Percentiles rank a stretch among this genome's conserved stretches.
These are phyloP conservation scores for Sinocyclocheilus rhinocerous DNA, from an alignment of 2,113 vertebrate genomes.

Conservation along the genomic window DNA sequence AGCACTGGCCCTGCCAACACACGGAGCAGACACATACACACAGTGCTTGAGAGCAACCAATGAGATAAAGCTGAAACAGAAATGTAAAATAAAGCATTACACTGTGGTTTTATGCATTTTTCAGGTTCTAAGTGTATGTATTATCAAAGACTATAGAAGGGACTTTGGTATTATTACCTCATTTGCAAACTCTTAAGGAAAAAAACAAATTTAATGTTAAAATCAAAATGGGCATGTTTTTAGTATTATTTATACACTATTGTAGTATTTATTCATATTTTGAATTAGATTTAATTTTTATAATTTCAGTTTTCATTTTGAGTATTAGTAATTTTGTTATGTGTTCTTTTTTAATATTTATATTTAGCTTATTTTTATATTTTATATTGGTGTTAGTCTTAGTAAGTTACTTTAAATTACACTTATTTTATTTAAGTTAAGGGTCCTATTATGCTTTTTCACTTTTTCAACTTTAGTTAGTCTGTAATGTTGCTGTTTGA, in stretches of 20 bases:
- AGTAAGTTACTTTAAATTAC: not conserved
- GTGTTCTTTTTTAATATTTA: not conserved
- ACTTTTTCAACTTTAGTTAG: too few relatives aligned
- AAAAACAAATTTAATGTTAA: not conserved
- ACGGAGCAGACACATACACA: not conserved
- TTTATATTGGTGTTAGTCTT: not conserved
- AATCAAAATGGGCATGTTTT: not conserved
- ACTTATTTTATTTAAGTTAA: too few relatives aligned
- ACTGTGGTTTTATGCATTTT: not conserved
- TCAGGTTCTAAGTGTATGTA: not conserved
- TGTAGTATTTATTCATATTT: not conserved
- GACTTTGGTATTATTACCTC: too few relatives aligned
- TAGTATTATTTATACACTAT: not conserved
- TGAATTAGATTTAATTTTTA: not conserved
- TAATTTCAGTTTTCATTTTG: not conserved
- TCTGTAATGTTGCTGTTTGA: too few relatives aligned
- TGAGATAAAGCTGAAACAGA: not conserved
- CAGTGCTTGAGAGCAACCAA: not conserved
- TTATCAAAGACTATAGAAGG: not conserved
- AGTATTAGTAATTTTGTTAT: not conserved
- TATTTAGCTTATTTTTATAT: not conserved
- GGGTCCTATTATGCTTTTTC: too few relatives aligned
- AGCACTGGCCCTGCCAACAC: slow-evolving; percentile 17
- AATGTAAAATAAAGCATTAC: not conserved
- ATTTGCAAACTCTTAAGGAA: not conserved